Evolutionary conservation across 2,113 vertebrate species (phyloP).

Genomic region (Zosterops japonicus): DNA sequence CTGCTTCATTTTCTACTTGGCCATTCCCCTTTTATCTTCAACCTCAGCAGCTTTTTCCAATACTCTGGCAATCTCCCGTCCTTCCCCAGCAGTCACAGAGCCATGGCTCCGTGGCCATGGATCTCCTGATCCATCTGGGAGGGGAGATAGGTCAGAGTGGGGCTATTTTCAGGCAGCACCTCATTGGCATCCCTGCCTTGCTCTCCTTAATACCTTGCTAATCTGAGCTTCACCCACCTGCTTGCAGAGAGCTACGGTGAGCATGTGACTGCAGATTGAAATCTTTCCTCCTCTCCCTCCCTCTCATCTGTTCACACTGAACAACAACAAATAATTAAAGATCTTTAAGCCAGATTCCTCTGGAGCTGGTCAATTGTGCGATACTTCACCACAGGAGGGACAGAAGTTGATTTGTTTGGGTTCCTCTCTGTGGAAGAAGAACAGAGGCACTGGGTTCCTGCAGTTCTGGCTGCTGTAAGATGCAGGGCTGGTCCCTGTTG

Average conservation of each 20-base stretch:
- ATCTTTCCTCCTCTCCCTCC: not conserved
- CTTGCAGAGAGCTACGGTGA: accelerated
- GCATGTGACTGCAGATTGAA: not conserved
- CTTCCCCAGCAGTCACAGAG: not conserved
- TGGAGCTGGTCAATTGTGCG: not conserved
- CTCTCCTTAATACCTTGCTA: not conserved
- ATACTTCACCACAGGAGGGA: not conserved
- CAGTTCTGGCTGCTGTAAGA: not conserved
- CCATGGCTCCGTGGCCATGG: accelerated
- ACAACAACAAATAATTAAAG: not conserved
- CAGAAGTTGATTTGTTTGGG: not conserved
- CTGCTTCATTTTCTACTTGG: not conserved
- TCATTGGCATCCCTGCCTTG: not conserved
- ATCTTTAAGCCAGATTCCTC: not conserved
- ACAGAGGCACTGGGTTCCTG: not conserved
- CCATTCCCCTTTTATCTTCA: not conserved
- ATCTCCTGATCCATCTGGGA: accelerated
- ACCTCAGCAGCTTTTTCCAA: not conserved
- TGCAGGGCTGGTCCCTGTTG: not conserved
- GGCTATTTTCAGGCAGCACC: not conserved
- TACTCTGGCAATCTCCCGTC: not conserved
- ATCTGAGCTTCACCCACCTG: not conserved
- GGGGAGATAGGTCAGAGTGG: not conserved
- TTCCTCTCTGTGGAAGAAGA: not conserved
- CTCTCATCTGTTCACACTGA: not conserved